Evolutionary conservation across 2,113 vertebrate species (phyloP).

Genomic region (Protobothrops mucrosquamatus): DNA sequence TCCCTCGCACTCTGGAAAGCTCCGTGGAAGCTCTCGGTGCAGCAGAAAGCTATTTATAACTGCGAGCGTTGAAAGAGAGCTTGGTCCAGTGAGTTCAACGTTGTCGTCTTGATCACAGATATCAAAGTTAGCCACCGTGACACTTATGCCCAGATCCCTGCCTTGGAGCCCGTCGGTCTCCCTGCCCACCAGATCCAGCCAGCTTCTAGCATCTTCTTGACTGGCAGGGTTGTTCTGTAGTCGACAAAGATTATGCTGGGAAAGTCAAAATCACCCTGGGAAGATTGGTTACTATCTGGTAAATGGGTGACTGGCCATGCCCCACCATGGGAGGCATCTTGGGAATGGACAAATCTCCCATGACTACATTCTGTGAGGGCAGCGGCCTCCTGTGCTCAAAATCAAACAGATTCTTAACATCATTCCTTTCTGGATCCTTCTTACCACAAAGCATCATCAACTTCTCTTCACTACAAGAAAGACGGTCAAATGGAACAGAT

Average conservation of each 20-base stretch:
- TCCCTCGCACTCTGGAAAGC: not conserved
- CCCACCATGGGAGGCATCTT: not conserved
- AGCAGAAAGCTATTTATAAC: not conserved
- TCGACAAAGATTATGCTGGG: not conserved
- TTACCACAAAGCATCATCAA: not conserved
- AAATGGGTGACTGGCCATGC: not conserved
- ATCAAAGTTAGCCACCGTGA: not conserved
- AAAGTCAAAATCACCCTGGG: not conserved
- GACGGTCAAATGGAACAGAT: not conserved
- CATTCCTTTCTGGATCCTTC: not conserved
- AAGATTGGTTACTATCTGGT: not conserved
- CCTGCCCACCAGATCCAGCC: not conserved
- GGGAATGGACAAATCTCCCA: not conserved
- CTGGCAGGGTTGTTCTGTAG: not conserved
- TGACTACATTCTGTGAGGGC: not conserved
- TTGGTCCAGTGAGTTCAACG: not conserved
- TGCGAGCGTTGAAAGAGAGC: not conserved
- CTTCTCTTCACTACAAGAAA: not conserved
- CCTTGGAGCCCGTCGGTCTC: not conserved
- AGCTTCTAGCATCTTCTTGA: not conserved
- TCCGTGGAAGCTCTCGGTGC: not conserved
- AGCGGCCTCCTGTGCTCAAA: not conserved
- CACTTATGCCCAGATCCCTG: not conserved
- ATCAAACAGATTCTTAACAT: not conserved
- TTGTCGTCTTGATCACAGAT: not conserved